Conservation (phyloP, 2,113 vertebrate genomes). For the Indicator maculatus region DNA sequence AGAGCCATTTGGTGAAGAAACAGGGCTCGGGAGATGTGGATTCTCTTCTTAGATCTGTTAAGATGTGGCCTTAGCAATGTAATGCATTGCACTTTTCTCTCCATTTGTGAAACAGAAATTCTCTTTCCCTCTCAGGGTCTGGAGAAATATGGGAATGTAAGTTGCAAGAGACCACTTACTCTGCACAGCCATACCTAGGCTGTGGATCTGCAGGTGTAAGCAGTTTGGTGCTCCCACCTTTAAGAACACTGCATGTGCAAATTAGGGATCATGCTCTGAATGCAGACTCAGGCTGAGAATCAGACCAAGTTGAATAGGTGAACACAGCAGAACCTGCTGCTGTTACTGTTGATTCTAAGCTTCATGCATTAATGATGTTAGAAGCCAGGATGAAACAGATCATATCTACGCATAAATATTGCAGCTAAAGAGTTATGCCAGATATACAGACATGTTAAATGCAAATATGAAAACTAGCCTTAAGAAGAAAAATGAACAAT, state of each 20-base stretch:
- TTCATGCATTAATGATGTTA: neutral
- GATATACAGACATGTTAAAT: neutral
- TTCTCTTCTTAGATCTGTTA: neutral
- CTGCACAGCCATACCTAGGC: neutral
- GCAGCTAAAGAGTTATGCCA: neutral
- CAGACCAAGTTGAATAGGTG: neutral
- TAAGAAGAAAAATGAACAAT: neutral
- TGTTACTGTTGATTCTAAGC: neutral
- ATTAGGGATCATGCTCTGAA: neutral
- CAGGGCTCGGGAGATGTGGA: neutral
- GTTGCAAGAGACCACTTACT: neutral
- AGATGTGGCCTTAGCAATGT: neutral
- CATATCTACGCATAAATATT: neutral
- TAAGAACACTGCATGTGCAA: neutral
- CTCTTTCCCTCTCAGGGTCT: neutral
- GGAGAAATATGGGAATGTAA: neutral
- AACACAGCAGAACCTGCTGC: neutral
- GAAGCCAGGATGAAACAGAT: neutral
- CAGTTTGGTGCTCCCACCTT: neutral
- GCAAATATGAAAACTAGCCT: neutral
- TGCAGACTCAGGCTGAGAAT: neutral
- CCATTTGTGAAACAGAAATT: neutral
- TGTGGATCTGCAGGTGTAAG: neutral
- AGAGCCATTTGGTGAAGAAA: neutral
- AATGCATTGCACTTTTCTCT: neutral